A percentile compares a stretch with the other conserved stretches of the same genome.
phyloP scores from a whole-genome alignment of 2,797 vertebrate genomes.

The Peromyscus melanophrys region DNA sequence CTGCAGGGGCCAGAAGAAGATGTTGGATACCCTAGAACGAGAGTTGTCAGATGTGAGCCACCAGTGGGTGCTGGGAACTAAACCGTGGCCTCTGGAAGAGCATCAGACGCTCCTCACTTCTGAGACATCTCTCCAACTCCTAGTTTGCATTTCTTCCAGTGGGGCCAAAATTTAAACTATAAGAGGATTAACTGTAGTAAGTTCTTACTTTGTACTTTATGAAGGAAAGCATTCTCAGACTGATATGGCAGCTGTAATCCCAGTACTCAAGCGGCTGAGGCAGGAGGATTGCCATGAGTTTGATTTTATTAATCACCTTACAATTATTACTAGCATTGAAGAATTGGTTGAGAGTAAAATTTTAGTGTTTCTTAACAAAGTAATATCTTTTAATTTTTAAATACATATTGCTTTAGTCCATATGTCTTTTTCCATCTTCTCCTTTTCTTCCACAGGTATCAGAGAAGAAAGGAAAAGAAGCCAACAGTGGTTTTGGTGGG shows the following conservation, averaged over 20 bases:
- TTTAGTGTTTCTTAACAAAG: slow-evolving; percentile 1
- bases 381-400: slow-evolving; percentile 38
- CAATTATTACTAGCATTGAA: slow-evolving; percentile 31
- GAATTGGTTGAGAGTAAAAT: neutral
- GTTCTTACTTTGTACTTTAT: slow-evolving; percentile 3
- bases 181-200: neutral
- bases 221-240: slow-evolving; percentile 4
- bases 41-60: neutral
- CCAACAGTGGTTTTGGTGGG: slow-evolving; percentile 93
- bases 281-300: neutral
- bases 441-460: slow-evolving; percentile 83
- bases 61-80: neutral
- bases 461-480: slow-evolving; percentile 93
- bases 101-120: neutral
- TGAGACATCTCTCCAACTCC: neutral
- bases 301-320: slow-evolving; percentile 26
- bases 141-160: neutral
- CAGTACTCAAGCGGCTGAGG: neutral
- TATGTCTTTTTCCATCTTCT: slow-evolving; percentile 67
- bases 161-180: neutral
- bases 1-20: neutral
- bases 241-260: neutral
- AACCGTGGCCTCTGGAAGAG: neutral
- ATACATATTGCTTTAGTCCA: neutral
- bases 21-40: neutral